Conservation (phyloP, 2,113 vertebrate species). For the Labeo catla region DNA sequence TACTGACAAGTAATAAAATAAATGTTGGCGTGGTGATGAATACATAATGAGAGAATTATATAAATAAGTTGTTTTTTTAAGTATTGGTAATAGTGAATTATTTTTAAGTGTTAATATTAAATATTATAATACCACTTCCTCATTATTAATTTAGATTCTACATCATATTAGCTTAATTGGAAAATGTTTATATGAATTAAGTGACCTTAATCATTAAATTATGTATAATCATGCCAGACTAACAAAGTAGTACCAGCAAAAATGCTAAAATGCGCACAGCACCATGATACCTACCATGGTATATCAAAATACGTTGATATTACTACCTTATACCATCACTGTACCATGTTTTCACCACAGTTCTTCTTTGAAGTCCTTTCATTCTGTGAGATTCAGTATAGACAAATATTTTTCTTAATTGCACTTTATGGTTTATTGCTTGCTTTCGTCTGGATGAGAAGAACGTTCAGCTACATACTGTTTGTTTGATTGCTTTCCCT, state of each 20-base stretch:
- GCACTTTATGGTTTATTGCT: constrained; percentile 58
- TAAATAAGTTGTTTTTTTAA: too few species aligned
- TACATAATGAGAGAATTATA: too few species aligned
- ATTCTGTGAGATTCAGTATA: not conserved
- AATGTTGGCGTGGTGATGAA: too few species aligned
- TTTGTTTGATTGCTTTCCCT: constrained; percentile 56
- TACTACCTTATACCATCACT: not conserved
- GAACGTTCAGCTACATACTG: constrained; percentile 63
- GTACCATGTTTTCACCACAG: not conserved
- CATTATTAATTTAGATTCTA: too few species aligned
- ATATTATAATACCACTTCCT: too few species aligned
- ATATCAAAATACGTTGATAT: too few species aligned
- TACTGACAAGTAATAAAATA: too few species aligned
- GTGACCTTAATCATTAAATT: not conserved
- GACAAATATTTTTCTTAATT: not conserved
- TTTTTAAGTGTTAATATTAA: not conserved
- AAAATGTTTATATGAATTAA: not conserved
- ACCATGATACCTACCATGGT: not conserved
- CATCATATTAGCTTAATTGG: not conserved
- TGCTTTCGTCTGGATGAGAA: constrained; percentile 71
- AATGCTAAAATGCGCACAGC: not conserved
- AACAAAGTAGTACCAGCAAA: not conserved
- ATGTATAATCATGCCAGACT: not conserved
- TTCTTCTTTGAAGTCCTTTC: not conserved
- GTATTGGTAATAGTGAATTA: not conserved